Conservation (phyloP, 2,888 invertebrate genomes). For the Theretra japonica region DNA sequence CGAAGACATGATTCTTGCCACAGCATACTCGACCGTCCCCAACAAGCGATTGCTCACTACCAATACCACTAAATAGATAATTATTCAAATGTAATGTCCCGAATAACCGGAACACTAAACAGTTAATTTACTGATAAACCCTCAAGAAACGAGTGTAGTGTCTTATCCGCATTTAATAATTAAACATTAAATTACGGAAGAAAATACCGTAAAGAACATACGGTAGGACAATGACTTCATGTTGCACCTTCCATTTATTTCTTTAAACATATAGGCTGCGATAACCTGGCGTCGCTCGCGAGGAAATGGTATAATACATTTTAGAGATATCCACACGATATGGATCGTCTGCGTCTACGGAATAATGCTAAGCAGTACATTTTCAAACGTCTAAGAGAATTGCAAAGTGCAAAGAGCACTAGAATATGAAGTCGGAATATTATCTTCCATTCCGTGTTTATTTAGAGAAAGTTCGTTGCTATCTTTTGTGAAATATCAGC, state of each 20-base stretch:
- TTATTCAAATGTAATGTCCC: neutral
- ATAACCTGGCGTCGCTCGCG: conserved; percentile 59
- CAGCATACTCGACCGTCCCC: too few relatives aligned
- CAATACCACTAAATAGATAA: neutral
- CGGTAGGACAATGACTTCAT: conserved; percentile 33
- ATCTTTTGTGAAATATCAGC: conserved; percentile 8
- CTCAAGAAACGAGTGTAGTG: neutral
- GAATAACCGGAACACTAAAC: neutral
- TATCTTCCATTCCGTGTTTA: conserved; percentile 25
- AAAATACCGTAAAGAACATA: neutral
- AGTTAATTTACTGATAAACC: conserved; percentile 11
- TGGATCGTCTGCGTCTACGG: conserved; percentile 50
- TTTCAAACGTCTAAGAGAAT: conserved; percentile 39
- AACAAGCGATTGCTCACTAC: too few relatives aligned
- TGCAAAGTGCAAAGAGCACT: conserved; percentile 30
- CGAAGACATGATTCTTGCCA: too few relatives aligned
- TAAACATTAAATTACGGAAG: neutral
- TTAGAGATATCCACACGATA: conserved; percentile 61
- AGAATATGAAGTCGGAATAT: conserved; percentile 26
- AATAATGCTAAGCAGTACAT: conserved; percentile 50
- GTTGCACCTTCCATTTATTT: conserved; percentile 41
- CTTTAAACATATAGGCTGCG: conserved; percentile 54
- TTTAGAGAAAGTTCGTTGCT: conserved; percentile 18
- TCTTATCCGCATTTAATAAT: neutral
- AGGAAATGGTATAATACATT: conserved; percentile 71